Evolutionary conservation across 2,113 vertebrate genomes (phyloP).

Genomic region (Mugil cephalus): DNA sequence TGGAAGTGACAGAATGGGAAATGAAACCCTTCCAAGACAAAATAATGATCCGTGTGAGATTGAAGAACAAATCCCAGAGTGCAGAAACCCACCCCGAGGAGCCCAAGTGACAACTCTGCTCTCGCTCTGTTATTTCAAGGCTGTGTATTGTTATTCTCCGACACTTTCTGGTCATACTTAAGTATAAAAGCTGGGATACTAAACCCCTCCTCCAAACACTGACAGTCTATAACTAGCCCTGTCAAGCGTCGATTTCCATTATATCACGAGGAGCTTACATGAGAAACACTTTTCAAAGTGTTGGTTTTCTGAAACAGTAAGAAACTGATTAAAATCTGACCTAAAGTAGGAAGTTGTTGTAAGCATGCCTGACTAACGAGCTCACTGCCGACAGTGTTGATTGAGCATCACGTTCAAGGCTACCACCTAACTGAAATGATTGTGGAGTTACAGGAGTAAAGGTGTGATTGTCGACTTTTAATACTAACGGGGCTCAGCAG

Average conservation of each 20-base stretch:
- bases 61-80: conserved; percentile 60
- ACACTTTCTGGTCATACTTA: conserved; percentile 12
- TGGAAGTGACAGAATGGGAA: conserved; percentile 46
- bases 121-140: conserved; percentile 41
- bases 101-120: conserved; percentile 75
- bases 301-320: not conserved
- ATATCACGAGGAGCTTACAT: not conserved
- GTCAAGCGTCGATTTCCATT: conserved; percentile 26
- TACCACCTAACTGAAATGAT: no score
- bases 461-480: no score
- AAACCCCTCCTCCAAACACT: not conserved
- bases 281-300: conserved; percentile 1
- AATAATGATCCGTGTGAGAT: conserved; percentile 39
- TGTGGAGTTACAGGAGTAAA: no score
- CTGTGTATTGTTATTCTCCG: conserved; percentile 4
- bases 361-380: no score
- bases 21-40: conserved; percentile 48
- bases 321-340: not conserved
- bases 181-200: conserved; percentile 7
- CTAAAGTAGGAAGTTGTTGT: not conserved
- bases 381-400: no score
- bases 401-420: no score
- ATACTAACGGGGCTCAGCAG: no score
- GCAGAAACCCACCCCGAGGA: conserved; percentile 32
- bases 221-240: not conserved